Conservation (phyloP, 2,888 invertebrate genomes). For the Bombylius major region DNA sequence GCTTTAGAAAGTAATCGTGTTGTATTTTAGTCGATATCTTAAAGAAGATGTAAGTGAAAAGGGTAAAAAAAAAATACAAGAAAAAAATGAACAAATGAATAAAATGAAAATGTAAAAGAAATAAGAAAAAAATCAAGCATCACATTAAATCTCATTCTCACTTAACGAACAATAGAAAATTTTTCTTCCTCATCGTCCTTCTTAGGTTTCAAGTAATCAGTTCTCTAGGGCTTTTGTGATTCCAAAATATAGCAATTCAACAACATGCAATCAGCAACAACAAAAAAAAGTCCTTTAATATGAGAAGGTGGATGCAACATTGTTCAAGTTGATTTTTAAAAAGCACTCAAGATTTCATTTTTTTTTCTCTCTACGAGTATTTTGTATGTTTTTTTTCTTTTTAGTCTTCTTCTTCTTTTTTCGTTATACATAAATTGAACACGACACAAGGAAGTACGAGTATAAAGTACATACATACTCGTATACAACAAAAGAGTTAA, state of each 20-base stretch:
- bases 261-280: neutral
- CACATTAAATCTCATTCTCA: constrained; percentile 7
- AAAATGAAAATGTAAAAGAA: neutral
- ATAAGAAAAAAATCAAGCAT: neutral
- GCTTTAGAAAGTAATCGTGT: neutral
- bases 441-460: neutral
- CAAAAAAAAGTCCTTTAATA: neutral
- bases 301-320: neutral
- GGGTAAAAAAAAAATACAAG: neutral
- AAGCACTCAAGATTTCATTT: neutral
- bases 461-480: neutral
- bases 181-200: neutral
- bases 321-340: neutral
- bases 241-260: neutral
- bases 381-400: neutral
- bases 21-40: neutral
- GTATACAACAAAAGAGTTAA: too few species aligned
- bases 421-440: neutral
- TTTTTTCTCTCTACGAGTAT: neutral
- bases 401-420: constrained; percentile 2
- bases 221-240: neutral
- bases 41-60: neutral
- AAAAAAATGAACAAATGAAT: too few species aligned
- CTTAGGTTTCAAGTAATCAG: neutral
- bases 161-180: neutral